A percentile compares a stretch with the other conserved stretches of the same genome.
phyloP scores from a whole-genome alignment of 2,113 vertebrate genomes.

The Leptobrachium ailaonicum region DNA sequence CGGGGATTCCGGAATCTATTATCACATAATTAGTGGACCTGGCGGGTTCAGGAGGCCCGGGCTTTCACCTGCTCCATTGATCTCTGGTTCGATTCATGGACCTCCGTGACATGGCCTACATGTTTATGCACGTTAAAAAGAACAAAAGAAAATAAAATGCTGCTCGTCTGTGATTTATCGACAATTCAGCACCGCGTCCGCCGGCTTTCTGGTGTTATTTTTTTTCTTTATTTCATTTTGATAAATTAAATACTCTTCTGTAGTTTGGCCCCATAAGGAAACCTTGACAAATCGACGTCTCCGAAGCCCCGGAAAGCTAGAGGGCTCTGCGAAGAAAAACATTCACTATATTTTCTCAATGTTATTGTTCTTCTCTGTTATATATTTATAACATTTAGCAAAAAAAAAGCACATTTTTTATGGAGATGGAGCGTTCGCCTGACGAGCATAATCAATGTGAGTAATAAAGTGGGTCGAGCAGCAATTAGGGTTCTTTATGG shows the following conservation, averaged over 20 bases:
- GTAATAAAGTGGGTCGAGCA: no score
- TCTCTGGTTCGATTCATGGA: background rate
- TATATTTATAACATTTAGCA: no score
- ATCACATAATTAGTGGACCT: no score
- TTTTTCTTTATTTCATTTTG: background rate
- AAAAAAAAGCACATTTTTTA: no score
- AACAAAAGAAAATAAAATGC: constrained; percentile 5
- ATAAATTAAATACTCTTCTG: constrained; percentile 1
- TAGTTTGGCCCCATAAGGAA: background rate
- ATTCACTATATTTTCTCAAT: no score
- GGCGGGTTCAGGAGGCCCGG: no score
- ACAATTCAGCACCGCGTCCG: background rate
- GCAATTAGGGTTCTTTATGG: no score
- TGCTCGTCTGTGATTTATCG: background rate
- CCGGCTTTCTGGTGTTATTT: background rate
- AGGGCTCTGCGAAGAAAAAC: background rate
- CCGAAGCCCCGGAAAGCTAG: background rate
- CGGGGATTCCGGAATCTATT: no score
- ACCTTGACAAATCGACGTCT: background rate
- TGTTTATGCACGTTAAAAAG: background rate
- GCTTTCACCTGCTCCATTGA: no score
- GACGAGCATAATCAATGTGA: no score
- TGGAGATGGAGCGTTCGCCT: no score
- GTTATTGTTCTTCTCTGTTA: background rate
- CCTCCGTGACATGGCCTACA: background rate